Evolutionary conservation across 2,113 vertebrate species (phyloP).

Genomic region (Microcebus murinus): DNA sequence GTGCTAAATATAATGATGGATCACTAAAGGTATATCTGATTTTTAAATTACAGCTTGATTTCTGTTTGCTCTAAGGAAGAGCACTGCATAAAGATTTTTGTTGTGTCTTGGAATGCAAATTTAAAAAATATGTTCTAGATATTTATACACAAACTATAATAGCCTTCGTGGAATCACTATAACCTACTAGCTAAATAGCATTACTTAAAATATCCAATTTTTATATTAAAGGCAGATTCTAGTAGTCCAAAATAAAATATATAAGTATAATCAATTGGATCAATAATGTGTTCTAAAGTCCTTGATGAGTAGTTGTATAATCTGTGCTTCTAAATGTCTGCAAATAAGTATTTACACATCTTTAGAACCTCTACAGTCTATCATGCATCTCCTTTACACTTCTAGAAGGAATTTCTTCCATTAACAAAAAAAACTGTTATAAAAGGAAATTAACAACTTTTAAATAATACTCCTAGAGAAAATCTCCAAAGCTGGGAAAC

Average conservation of each 20-base stretch:
- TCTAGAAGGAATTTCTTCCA: slow-evolving; percentile 65
- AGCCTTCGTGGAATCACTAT: not conserved
- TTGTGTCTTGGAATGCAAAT: not conserved
- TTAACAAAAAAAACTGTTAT: slow-evolving; percentile 60
- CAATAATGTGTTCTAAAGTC: not conserved
- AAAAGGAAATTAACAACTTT: slow-evolving; percentile 78
- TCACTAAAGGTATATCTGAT: not conserved
- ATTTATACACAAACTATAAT: slow-evolving; percentile 2
- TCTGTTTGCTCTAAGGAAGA: not conserved
- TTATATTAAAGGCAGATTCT: slow-evolving; percentile 20
- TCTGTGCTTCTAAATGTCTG: slow-evolving; percentile 56
- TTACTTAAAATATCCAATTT: slow-evolving; percentile 16
- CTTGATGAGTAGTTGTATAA: slow-evolving; percentile 57
- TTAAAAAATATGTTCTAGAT: slow-evolving; percentile 48
- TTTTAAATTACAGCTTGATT: slow-evolving; percentile 34
- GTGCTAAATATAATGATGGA: not conserved
- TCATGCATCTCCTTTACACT: slow-evolving; percentile 50
- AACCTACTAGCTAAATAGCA: not conserved
- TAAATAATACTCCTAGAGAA: slow-evolving; percentile 38
- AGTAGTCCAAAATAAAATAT: not conserved
- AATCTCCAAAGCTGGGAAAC: not conserved
- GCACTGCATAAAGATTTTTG: not conserved
- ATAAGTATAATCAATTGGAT: not conserved
- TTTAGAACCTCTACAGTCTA: slow-evolving; percentile 65
- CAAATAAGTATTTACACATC: slow-evolving; percentile 56